Base-by-base conservation (phyloP, 1,140 invertebrate species). In the Aricia agestis region DNA sequence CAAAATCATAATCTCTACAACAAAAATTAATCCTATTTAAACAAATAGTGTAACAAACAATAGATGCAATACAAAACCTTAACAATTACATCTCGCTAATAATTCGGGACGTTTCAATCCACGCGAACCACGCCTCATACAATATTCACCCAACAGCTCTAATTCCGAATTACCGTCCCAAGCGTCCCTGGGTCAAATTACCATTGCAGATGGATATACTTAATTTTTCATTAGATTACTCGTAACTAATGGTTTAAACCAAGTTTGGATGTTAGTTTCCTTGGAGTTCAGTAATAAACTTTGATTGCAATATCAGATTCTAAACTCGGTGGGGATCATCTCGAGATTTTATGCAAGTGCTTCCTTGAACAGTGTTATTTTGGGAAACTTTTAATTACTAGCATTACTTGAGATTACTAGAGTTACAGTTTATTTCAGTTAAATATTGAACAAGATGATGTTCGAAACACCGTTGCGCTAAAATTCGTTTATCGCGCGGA, bases 141-240 rank as follows among this genome's bases (percentile, higher is more conserved):
- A 63, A 25, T 19, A 63, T 63, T 63, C 59, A 58, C 18, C 58
- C n/a, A 11, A 19, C 59, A 63, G 59, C 59, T 19, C 59, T 63
- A 63, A 63, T 63, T 63, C 59, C 19, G 59, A 63, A 63, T 63
- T 63, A 25, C 18, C 18, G 59, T 25, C 59, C 7, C 58, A 0
- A 17, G 59, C 19, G 18, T 25, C 18, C 59, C 59, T 17, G 10
- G 1, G 11, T 63, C 19, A 25, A 19, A 63, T 63, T 63, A 63
- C 18, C 19, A 63, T 63, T 63, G 10, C 59, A 63, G 18, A 63
- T 19, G 17, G 17, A 63, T 63, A 63, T 63, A 19, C 59, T 18
- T 63, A 19, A 19, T 25, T 19, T 63, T 63, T 19, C 59, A 63
- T 63, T 63, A 52, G 11, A 52, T 52, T 52, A 52, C 11, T 52